Evolutionary conservation across 2,797 vertebrate species (phyloP).

Genomic region (Hippopotamyrus pictus): DNA sequence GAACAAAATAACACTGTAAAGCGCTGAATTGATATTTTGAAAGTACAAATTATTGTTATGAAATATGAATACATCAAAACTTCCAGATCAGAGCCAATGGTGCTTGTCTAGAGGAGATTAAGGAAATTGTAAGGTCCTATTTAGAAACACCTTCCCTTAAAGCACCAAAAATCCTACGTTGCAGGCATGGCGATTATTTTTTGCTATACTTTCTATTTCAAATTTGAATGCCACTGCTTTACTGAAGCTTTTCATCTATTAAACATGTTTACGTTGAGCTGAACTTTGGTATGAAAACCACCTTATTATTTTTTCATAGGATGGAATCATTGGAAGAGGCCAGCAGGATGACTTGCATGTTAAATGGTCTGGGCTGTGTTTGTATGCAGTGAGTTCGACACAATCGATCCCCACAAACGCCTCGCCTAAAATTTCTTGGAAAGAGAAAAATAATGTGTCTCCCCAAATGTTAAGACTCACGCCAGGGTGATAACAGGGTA

Average conservation of each 20-base stretch:
- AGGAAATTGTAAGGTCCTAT: background rate
- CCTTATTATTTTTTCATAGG: slow-evolving; percentile 36
- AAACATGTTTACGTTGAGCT: slow-evolving; percentile 31
- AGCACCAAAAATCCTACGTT: background rate
- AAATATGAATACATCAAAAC: background rate
- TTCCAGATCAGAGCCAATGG: background rate
- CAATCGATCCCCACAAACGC: background rate
- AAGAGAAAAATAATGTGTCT: background rate
- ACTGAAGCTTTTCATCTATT: slow-evolving; percentile 33
- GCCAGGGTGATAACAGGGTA: background rate
- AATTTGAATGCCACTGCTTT: slow-evolving; percentile 7
- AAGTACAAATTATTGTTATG: background rate
- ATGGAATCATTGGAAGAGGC: slow-evolving; percentile 24
- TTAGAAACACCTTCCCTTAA: background rate
- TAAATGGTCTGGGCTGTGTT: background rate
- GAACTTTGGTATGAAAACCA: slow-evolving; percentile 17
- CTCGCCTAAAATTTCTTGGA: background rate
- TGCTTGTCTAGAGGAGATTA: background rate
- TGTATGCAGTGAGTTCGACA: background rate
- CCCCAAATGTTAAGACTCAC: background rate
- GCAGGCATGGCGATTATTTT: background rate
- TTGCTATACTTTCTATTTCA: slow-evolving; percentile 13
- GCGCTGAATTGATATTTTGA: background rate
- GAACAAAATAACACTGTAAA: background rate
- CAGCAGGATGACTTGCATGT: slow-evolving; percentile 21